Evolutionary conservation across 2,888 invertebrate genomes (phyloP).

Genomic region (Calliopum simillimum): DNA sequence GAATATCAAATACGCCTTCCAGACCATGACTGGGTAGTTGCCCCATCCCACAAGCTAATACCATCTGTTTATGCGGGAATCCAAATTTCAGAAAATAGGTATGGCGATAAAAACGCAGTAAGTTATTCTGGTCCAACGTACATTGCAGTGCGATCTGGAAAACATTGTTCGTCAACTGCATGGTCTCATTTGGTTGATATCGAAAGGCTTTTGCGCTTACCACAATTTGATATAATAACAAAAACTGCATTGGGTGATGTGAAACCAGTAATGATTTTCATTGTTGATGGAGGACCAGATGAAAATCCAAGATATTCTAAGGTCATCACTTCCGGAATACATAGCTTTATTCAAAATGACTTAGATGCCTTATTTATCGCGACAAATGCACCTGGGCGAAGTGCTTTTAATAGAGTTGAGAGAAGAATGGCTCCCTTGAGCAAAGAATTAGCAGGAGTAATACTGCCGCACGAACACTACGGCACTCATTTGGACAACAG

Average conservation of each 20-base stretch:
- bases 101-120: not conserved
- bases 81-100: too few relatives aligned
- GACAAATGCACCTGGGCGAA: not conserved
- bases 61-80: constrained; percentile 42
- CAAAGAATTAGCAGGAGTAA: too few relatives aligned
- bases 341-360: not conserved
- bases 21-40: constrained; percentile 42
- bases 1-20: too few relatives aligned
- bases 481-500: too few relatives aligned
- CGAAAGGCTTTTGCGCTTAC: not conserved
- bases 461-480: too few relatives aligned
- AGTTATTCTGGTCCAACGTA: not conserved
- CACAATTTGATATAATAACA: not conserved
- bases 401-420: not conserved
- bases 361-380: not conserved
- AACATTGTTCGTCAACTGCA: not conserved
- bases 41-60: constrained; percentile 39
- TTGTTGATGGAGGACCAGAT: not conserved
- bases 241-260: too few relatives aligned
- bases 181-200: not conserved
- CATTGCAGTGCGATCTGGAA: not conserved
- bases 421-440: too few relatives aligned
- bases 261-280: not conserved
- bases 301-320: not conserved
- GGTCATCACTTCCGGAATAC: too few relatives aligned